Conservation (phyloP, 2,797 vertebrate species). For the Vespertilio murinus region DNA sequence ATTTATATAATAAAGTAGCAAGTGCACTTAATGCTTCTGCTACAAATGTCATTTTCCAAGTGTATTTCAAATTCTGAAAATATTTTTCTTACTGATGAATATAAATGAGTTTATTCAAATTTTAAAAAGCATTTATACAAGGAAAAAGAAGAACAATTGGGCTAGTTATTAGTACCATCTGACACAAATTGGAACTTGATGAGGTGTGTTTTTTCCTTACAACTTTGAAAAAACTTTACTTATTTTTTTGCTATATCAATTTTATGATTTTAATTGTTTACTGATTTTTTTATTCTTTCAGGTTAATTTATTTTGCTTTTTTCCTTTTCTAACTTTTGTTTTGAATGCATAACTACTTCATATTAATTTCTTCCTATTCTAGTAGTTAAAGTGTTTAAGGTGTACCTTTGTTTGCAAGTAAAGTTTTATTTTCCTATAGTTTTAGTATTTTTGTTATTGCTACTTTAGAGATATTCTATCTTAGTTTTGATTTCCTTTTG, state of each 20-base stretch:
- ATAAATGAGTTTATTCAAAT: constrained; percentile 9
- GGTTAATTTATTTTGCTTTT: not conserved
- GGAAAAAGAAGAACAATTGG: not conserved
- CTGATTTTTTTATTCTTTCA: not conserved
- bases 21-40: constrained; percentile 26
- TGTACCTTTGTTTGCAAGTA: not conserved
- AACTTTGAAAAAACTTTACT: not conserved
- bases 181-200: not conserved
- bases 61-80: constrained; percentile 37
- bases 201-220: not conserved
- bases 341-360: not conserved
- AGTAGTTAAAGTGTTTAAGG: not conserved
- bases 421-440: not conserved
- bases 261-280: not conserved
- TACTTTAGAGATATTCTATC: not conserved
- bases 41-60: constrained; percentile 42
- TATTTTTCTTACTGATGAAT: not conserved
- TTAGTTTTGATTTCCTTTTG: not conserved
- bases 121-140: constrained; percentile 3
- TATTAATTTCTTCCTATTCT: not conserved
- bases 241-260: not conserved
- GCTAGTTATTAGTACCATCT: not conserved
- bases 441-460: not conserved
- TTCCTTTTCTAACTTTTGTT: not conserved
- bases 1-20: not conserved